phyloP scores from a whole-genome alignment of 2,113 vertebrate genomes.

The Peucedramus taeniatus region DNA sequence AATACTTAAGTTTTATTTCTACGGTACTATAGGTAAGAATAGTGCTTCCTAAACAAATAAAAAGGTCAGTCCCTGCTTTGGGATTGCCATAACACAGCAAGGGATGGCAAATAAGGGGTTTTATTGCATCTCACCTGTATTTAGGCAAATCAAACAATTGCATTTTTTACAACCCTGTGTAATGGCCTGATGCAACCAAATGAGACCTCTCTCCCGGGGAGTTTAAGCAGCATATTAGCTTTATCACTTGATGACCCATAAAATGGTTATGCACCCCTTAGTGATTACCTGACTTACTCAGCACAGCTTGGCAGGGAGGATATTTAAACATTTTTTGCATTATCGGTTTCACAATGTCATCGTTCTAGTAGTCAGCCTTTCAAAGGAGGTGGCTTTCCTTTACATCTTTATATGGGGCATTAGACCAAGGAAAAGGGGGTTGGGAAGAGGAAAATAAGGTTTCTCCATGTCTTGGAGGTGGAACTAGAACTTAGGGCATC shows the following conservation, averaged over 20 bases:
- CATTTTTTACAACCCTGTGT: constrained; percentile 48
- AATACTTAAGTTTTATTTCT: constrained; percentile 39
- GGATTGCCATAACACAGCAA: constrained; percentile 46
- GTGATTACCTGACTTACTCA: constrained; percentile 70
- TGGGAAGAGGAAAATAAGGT: background rate
- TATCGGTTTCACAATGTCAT: constrained; percentile 53
- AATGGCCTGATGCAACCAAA: constrained; percentile 22
- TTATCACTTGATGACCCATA: constrained; percentile 69
- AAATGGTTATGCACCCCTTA: constrained; percentile 67
- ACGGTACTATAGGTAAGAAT: background rate
- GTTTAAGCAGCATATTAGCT: constrained; percentile 47
- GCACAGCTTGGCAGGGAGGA: constrained; percentile 47
- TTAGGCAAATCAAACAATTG: constrained; percentile 64
- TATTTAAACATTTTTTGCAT: constrained; percentile 67
- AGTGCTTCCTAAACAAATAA: background rate
- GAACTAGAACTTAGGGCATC: background rate
- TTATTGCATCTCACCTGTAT: constrained; percentile 61
- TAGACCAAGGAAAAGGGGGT: background rate
- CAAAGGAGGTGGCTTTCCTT: background rate
- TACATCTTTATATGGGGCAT: background rate
- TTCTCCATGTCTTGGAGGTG: rapidly evolving
- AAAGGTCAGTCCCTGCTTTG: constrained; percentile 28
- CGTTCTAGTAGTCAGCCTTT: background rate
- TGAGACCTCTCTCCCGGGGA: constrained; percentile 27
- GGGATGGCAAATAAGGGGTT: constrained; percentile 29